These are phyloP conservation scores for Gymnothorax reevesii DNA, from an alignment of 2,797 vertebrate genomes.

Conservation along the genomic window DNA sequence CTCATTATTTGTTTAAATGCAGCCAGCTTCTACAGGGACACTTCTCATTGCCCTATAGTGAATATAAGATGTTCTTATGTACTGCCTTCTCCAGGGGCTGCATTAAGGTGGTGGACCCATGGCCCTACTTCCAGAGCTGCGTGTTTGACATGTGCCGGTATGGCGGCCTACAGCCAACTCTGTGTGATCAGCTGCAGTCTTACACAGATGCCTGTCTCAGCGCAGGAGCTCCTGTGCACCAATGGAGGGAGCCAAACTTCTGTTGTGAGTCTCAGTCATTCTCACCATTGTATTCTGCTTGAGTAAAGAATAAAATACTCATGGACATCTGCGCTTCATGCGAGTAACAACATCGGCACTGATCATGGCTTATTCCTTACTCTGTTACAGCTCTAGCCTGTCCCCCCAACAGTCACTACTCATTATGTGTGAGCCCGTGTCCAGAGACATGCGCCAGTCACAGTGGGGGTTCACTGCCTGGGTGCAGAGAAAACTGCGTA, in stretches of 20 bases:
- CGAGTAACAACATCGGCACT: neutral
- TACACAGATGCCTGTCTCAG: constrained; percentile 76
- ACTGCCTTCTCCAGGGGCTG: constrained; percentile 65
- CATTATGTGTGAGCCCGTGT: constrained; percentile 71
- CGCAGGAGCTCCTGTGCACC: constrained; percentile 66
- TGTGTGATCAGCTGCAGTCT: constrained; percentile 80
- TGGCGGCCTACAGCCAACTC: constrained; percentile 59
- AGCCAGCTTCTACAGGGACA: neutral
- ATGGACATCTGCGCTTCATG: neutral
- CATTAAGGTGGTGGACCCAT: constrained; percentile 65
- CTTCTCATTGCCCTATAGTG: neutral
- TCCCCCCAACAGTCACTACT: constrained; percentile 77
- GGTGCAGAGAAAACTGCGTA: constrained; percentile 70
- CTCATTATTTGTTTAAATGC: neutral
- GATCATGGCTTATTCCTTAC: neutral
- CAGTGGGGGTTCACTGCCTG: constrained; percentile 39
- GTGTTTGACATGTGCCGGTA: constrained; percentile 80
- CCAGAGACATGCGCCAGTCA: constrained; percentile 71
- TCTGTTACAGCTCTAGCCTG: constrained; percentile 69
- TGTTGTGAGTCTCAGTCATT: constrained; percentile 69
- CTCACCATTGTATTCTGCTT: neutral
- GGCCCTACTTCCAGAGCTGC: constrained; percentile 75
- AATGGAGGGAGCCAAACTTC: constrained; percentile 77
- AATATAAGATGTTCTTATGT: neutral
- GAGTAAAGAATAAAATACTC: neutral